Base-by-base conservation (phyloP, 2,113 vertebrate genomes). In the Erythrolamprus reginae region DNA sequence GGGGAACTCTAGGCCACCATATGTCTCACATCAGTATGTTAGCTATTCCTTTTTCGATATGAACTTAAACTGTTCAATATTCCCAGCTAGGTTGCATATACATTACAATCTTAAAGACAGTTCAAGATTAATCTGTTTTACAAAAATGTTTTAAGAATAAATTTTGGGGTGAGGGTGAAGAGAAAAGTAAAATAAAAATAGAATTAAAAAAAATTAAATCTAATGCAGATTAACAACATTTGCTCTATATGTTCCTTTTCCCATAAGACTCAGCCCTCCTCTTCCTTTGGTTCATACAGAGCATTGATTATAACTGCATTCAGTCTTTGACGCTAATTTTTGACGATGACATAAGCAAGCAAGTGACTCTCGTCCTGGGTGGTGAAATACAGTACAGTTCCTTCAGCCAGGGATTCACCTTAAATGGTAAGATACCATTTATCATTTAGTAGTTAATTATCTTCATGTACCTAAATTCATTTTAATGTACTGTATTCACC, bases 261-360 rank as follows among this genome's bases (percentile, higher is more conserved):
- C 7, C 52, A 82, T n/a, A 90, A 13, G 93, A 93, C 91, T 84
- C 21, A 33, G 4, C 15, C 33, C 92, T 94, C 1, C 91, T 93
- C 94, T 93, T 33, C n/a, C 85, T 86, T 82, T 93, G 82, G 42
- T 56, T 61, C 84, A 0, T 90, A 88, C 93, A 98, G 98, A 97
- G 97, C 23, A 96, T 98, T 96, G 98, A 99, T 91, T 97, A 99
- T 33, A 96, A 97, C 89, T 99, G 99, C 94, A 97, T 99, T 93
- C 98, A 99, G 93, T 99, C 99, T n/a, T 88, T 99, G 96, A 98
- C 98, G 28, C 94, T 99, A 90, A 97, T 99, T 94, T 96, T 99
- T 96, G 98, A 99, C 93, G 99, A 99, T 96, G 98, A 99, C 88
- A 97, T 97, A 88, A 98, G 91, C 95, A 98, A 97, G 93, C 99